Evolutionary conservation across 2,113 vertebrate genomes (phyloP).

Genomic region (Ivindomyrus marchei): DNA sequence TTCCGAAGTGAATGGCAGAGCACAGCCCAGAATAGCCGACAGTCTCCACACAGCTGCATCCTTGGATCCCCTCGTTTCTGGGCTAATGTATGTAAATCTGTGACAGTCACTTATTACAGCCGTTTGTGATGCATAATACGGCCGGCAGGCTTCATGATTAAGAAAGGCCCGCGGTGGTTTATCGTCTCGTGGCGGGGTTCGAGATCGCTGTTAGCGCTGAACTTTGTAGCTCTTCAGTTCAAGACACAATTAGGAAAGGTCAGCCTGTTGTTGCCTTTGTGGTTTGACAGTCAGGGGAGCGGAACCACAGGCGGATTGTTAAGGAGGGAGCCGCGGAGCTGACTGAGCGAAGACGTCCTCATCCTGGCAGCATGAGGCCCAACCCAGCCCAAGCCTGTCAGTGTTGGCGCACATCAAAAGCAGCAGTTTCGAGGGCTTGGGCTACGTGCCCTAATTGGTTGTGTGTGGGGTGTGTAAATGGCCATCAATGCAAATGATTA

Average conservation of each 20-base stretch:
- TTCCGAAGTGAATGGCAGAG: not conserved
- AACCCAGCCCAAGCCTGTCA: not conserved
- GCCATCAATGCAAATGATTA: not conserved
- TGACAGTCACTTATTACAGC: not conserved
- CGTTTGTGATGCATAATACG: not conserved
- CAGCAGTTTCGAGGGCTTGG: not conserved
- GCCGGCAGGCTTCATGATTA: not conserved
- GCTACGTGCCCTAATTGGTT: not conserved
- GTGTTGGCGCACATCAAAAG: not conserved
- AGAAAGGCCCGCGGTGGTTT: not conserved
- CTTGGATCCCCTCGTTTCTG: not conserved
- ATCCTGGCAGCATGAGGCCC: not conserved
- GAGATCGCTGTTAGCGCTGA: not conserved
- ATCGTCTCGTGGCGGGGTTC: not conserved
- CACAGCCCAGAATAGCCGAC: not conserved
- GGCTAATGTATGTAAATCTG: constrained; percentile 4
- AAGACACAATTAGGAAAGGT: constrained; percentile 14
- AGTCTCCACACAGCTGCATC: not conserved
- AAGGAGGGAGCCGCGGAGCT: not conserved
- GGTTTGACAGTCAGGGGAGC: not conserved
- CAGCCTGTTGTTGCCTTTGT: not conserved
- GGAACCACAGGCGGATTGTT: not conserved
- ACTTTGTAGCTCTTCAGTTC: not conserved
- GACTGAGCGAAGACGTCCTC: not conserved
- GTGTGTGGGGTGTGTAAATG: not conserved